A percentile compares a stretch with the other conserved stretches of the same genome.
These are phyloP conservation scores for Eubasilissa regina DNA, from an alignment of 1,140 invertebrate genomes.

Conservation along the genomic window DNA sequence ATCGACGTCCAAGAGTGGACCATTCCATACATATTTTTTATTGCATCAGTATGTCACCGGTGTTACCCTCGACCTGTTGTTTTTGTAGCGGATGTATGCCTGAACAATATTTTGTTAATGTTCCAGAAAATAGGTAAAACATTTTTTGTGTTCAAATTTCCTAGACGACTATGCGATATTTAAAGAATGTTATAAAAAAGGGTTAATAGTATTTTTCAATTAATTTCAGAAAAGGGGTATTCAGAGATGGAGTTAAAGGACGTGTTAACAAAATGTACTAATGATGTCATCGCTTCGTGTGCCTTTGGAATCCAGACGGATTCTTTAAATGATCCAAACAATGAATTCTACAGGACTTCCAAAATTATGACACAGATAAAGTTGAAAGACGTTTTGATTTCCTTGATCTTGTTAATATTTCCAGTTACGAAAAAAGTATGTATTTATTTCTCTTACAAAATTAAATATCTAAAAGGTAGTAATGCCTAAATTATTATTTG, in stretches of 20 bases:
- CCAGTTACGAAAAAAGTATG: constrained; percentile 47
- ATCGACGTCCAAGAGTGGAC: no score
- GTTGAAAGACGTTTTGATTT: not conserved
- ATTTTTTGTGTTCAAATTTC: no score
- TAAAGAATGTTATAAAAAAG: no score
- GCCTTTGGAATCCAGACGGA: constrained; percentile 65
- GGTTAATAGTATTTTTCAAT: not conserved
- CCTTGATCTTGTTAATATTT: not conserved
- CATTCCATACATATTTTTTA: no score
- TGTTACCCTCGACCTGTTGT: no score
- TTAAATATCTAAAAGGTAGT: no score
- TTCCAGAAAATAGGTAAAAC: no score
- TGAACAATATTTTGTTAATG: no score
- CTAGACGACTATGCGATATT: no score
- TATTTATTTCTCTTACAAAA: not conserved
- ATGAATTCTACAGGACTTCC: constrained; percentile 62
- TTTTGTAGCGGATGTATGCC: no score
- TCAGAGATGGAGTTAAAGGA: constrained; percentile 64
- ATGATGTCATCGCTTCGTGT: constrained; percentile 67
- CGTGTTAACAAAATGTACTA: constrained; percentile 64
- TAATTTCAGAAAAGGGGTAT: constrained; percentile 30
- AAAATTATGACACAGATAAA: constrained; percentile 4
- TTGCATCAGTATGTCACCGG: no score
- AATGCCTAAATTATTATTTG: no score
- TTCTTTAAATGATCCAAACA: constrained; percentile 61